A percentile compares a stretch with the other conserved stretches of the same genome.
Conservation (phyloP, 2,113 vertebrate genomes). For the Colinus virginianus region DNA sequence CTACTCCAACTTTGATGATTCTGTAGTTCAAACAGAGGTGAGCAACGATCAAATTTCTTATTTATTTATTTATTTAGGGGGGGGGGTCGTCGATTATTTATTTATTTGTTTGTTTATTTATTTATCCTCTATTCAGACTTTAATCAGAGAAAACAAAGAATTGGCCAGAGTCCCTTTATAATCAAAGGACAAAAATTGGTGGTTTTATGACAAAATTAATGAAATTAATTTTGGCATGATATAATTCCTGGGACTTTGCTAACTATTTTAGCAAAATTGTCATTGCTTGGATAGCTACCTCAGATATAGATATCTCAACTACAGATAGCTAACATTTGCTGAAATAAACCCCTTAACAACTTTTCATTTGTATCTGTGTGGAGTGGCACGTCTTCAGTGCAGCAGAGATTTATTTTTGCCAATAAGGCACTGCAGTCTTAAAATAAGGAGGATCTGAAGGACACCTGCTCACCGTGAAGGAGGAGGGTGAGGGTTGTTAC, state of each 20-base stretch:
- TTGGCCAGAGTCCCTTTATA: neutral
- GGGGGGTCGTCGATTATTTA: no score
- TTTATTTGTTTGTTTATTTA: no score
- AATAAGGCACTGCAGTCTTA: neutral
- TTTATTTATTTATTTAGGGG: no score
- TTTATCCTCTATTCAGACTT: neutral
- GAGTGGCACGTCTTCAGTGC: neutral
- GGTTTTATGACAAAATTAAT: neutral
- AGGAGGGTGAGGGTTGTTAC: neutral
- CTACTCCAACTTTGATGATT: neutral
- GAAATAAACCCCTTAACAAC: neutral
- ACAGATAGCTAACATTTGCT: neutral
- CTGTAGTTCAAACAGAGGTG: neutral
- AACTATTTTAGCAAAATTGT: neutral
- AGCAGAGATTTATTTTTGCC: neutral
- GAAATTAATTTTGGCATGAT: neutral
- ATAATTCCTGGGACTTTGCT: neutral
- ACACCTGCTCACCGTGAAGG: neutral
- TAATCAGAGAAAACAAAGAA: neutral
- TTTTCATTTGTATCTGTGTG: neutral
- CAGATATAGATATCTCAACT: neutral
- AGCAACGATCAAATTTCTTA: neutral
- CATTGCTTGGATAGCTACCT: neutral
- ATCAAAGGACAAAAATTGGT: neutral
- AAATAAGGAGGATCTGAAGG: neutral